Percentiles rank a stretch among this genome's conserved stretches.
phyloP scores from a whole-genome alignment of 2,888 invertebrate species.

The Ptychoptera contaminata region DNA sequence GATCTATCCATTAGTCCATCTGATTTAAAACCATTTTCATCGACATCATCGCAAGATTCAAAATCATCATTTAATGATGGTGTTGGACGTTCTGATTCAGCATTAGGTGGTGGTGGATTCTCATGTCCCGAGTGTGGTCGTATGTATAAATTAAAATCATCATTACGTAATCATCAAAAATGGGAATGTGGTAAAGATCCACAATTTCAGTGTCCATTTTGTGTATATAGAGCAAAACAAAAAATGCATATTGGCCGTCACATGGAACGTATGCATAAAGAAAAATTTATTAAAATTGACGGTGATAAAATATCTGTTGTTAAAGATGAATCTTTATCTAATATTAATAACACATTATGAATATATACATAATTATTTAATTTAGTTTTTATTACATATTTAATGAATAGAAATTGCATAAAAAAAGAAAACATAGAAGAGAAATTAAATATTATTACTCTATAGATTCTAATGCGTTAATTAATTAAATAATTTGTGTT shows the following conservation, averaged over 20 bases:
- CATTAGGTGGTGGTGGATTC: conserved; percentile 36
- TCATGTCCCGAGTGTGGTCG: conserved; percentile 70
- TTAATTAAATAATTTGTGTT: too few relatives aligned
- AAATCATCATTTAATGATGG: conserved; percentile 5
- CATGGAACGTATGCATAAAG: conserved; percentile 70
- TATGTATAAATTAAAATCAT: conserved; percentile 74
- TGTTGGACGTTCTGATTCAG: conserved; percentile 12
- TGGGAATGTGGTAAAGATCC: conserved; percentile 79
- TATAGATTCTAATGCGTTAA: too few relatives aligned
- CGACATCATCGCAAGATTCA: conserved; percentile 14
- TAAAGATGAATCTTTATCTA: conserved; percentile 9
- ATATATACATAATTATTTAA: not conserved
- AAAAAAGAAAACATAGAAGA: too few relatives aligned
- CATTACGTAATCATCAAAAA: conserved; percentile 66
- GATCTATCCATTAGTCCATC: conserved; percentile 24
- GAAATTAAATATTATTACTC: too few relatives aligned
- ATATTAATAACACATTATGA: conserved; percentile 10
- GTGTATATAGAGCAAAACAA: conserved; percentile 69
- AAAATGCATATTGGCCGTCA: conserved; percentile 73
- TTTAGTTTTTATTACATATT: not conserved
- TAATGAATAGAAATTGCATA: too few relatives aligned
- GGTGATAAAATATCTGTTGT: conserved; percentile 19
- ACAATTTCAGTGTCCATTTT: conserved; percentile 67
- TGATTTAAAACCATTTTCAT: conserved; percentile 22
- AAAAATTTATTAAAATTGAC: conserved; percentile 34